phyloP scores from a whole-genome alignment of 2,113 vertebrate species.

The Micronycteris hirsuta region DNA sequence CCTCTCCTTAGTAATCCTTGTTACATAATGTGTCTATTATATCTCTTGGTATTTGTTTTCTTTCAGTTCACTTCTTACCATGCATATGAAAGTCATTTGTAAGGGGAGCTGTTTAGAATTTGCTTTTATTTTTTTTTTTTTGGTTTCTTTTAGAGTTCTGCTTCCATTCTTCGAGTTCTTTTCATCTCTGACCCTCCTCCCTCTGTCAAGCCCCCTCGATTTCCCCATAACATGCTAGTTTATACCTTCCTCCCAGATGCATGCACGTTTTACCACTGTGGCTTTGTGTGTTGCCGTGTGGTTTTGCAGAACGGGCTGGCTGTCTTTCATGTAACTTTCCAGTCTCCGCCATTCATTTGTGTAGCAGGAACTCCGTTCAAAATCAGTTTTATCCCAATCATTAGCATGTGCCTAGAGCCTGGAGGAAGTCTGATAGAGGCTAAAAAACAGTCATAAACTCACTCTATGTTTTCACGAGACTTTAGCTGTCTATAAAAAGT shows the following conservation, averaged over 20 bases:
- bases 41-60: conserved; percentile 70
- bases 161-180: conserved; percentile 42
- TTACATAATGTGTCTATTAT: conserved; percentile 68
- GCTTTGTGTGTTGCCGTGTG: neutral
- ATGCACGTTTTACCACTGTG: neutral
- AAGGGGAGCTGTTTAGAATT: conserved; percentile 68
- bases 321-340: conserved; percentile 15
- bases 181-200: conserved; percentile 15
- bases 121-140: conserved; percentile 50
- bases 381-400: conserved; percentile 35
- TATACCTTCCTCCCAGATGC: conserved; percentile 30
- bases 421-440: conserved; percentile 28
- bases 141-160: conserved; percentile 52
- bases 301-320: conserved; percentile 27
- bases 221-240: neutral
- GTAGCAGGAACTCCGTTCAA: conserved; percentile 24
- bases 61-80: conserved; percentile 54
- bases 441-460: neutral
- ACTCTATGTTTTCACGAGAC: conserved; percentile 44
- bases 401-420: neutral
- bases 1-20: conserved; percentile 62
- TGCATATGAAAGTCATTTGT: conserved; percentile 76
- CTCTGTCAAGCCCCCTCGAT: neutral
- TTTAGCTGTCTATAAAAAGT: conserved; percentile 32
- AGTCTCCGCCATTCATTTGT: conserved; percentile 16